These are phyloP conservation scores for Larimichthys crocea DNA, from an alignment of 2,113 vertebrate species.

Conservation along the genomic window DNA sequence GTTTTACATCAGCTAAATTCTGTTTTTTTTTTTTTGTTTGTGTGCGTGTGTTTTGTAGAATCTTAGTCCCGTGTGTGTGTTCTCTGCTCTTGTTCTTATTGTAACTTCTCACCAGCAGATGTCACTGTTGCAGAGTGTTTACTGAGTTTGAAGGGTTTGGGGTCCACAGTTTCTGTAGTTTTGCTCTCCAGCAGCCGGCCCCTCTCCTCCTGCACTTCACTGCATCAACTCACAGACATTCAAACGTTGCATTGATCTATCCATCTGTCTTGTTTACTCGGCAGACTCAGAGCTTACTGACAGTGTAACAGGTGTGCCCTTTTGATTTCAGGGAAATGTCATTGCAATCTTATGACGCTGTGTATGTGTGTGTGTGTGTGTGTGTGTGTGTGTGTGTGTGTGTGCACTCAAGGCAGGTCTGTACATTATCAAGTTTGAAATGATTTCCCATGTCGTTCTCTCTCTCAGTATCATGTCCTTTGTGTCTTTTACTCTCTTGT, in stretches of 20 bases:
- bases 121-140: constrained; percentile 66
- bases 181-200: not conserved
- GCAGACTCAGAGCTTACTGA: constrained; percentile 33
- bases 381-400: constrained; percentile 36
- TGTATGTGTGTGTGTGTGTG: constrained; percentile 37
- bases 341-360: constrained; percentile 6
- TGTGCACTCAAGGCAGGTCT: constrained; percentile 20
- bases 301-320: constrained; percentile 65
- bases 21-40: not conserved
- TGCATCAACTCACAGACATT: constrained; percentile 40
- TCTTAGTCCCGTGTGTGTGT: no score
- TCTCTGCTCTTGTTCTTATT: not conserved
- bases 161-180: not conserved
- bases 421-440: constrained; percentile 53
- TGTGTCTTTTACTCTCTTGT: constrained; percentile 14
- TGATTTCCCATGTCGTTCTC: constrained; percentile 43
- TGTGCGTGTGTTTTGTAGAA: not conserved
- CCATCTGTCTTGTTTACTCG: constrained; percentile 47
- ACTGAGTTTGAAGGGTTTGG: not conserved
- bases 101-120: constrained; percentile 60
- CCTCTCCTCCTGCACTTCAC: constrained; percentile 28
- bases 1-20: not conserved
- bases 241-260: constrained; percentile 44
- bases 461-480: constrained; percentile 10
- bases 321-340: constrained; percentile 63